Conservation (phyloP, 2,888 invertebrate species). For the Heliconius aoede region DNA sequence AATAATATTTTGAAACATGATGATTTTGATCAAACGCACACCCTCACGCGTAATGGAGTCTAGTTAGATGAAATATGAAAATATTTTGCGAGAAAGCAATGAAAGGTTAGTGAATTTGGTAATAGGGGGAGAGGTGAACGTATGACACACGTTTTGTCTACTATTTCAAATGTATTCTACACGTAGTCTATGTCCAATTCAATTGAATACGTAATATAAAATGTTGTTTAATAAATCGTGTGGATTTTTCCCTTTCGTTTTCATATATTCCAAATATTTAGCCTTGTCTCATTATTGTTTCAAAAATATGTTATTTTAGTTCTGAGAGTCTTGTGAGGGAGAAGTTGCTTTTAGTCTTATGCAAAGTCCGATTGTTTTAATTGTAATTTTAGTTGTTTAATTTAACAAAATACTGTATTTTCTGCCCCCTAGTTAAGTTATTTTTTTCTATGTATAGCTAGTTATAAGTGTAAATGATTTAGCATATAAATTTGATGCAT, state of each 20-base stretch:
- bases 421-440: conserved; percentile 82
- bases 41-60: conserved; percentile 61
- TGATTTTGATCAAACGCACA: conserved; percentile 59
- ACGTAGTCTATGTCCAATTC: conserved; percentile 68
- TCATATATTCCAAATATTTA: conserved; percentile 50
- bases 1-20: conserved; percentile 49
- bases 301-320: conserved; percentile 55
- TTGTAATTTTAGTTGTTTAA: conserved; percentile 77
- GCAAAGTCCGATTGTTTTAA: conserved; percentile 78
- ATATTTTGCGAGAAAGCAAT: conserved; percentile 70
- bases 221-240: conserved; percentile 65
- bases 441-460: conserved; percentile 83
- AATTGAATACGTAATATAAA: conserved; percentile 68
- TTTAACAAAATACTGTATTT: conserved; percentile 82
- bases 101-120: conserved; percentile 82
- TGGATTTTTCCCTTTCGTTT: conserved; percentile 54
- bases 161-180: conserved; percentile 69
- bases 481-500: conserved; percentile 84
- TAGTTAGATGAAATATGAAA: conserved; percentile 66
- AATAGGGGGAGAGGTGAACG: conserved; percentile 63
- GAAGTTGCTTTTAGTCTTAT: conserved; percentile 76
- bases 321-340: conserved; percentile 78
- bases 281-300: conserved; percentile 56
- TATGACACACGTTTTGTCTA: conserved; percentile 59
- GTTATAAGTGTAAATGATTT: conserved; percentile 83